Evolutionary conservation across 1,140 invertebrate genomes (phyloP).

Genomic region (Phymorhynchus buccinoides): DNA sequence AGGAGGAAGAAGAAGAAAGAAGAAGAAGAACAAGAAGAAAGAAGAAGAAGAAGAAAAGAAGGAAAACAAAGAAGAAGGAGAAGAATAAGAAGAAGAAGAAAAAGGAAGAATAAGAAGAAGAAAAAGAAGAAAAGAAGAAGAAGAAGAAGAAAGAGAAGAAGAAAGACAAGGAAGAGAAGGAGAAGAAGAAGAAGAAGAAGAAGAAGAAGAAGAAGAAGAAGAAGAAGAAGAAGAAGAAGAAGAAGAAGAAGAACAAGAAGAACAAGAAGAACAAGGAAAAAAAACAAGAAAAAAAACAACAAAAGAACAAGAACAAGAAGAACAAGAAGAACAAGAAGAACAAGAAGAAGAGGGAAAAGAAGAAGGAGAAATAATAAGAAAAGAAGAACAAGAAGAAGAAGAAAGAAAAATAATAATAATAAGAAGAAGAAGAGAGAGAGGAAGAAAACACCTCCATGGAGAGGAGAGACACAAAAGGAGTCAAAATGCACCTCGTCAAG

Average conservation of each 20-base stretch:
- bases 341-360: background rate
- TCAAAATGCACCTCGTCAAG: too few relatives aligned
- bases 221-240: background rate
- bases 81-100: background rate
- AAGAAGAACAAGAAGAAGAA: background rate
- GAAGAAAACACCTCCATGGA: background rate
- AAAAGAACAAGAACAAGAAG: background rate
- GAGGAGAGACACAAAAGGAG: too few relatives aligned
- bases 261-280: background rate
- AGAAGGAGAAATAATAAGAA: background rate
- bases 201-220: background rate
- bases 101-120: background rate
- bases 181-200: constrained; percentile 3
- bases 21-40: constrained; percentile 21
- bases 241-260: background rate
- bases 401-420: background rate
- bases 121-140: background rate
- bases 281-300: background rate
- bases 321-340: background rate
- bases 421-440: background rate
- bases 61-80: background rate
- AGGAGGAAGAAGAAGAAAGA: background rate
- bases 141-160: background rate
- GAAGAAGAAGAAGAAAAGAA: background rate
- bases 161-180: background rate